phyloP scores from a whole-genome alignment of 2,797 vertebrate genomes.

The Artibeus lituratus region DNA sequence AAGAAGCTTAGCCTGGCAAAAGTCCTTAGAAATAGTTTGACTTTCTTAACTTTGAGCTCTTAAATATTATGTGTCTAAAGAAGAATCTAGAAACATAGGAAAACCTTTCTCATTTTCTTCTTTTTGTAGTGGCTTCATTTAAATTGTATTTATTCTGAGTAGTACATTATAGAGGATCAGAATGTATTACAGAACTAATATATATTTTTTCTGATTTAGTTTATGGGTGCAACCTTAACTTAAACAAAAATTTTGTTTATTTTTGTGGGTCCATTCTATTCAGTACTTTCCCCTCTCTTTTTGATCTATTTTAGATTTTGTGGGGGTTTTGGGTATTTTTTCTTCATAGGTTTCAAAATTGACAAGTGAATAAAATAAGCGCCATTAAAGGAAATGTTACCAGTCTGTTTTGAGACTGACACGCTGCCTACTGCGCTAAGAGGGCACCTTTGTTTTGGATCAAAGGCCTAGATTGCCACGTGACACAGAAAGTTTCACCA shows the following conservation, averaged over 20 bases:
- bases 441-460: too few species aligned
- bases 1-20: not conserved
- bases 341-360: not conserved
- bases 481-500: not conserved
- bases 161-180: not conserved
- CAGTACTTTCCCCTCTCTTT: not conserved
- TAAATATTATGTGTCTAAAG: not conserved
- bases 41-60: not conserved
- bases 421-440: too few species aligned
- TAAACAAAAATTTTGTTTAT: not conserved
- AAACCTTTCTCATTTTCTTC: not conserved
- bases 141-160: not conserved
- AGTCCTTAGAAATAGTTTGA: not conserved
- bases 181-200: not conserved
- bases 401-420: not conserved
- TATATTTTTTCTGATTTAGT: not conserved
- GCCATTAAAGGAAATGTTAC: not conserved
- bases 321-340: not conserved
- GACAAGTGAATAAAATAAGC: conserved; percentile 18
- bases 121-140: not conserved
- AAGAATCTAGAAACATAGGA: conserved; percentile 11
- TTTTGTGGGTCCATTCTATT: conserved; percentile 13
- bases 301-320: not conserved
- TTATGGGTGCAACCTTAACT: not conserved
- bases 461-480: not conserved